Evolutionary conservation across 2,113 vertebrate species (phyloP).

Genomic region (Anthoscopus minutus): DNA sequence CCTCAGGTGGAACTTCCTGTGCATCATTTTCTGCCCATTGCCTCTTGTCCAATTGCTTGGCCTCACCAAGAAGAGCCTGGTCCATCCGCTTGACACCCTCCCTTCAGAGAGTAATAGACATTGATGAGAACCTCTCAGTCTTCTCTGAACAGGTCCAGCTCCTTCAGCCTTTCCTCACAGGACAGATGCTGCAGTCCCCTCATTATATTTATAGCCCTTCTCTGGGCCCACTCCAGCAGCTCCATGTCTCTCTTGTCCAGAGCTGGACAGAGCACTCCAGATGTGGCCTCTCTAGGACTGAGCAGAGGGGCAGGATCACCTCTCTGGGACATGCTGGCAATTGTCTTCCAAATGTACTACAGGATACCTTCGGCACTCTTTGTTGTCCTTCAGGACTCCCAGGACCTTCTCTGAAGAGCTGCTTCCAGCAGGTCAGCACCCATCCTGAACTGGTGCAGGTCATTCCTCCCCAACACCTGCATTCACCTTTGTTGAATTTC

Average conservation of each 20-base stretch:
- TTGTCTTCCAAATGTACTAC: not conserved
- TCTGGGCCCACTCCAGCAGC: not conserved
- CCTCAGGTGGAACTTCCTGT: not conserved
- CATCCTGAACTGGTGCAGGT: not conserved
- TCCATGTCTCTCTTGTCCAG: not conserved
- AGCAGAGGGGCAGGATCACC: not conserved
- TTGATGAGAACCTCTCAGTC: not conserved
- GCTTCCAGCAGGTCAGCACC: not conserved
- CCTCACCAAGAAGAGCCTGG: not conserved
- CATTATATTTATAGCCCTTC: not conserved
- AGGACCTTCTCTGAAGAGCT: not conserved
- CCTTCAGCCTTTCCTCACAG: not conserved
- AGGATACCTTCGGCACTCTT: not conserved
- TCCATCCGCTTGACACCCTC: not conserved
- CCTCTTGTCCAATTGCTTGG: not conserved
- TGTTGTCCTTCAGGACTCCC: too few relatives aligned
- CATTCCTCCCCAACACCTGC: not conserved
- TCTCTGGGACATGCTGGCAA: accelerated
- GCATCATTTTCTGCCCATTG: not conserved
- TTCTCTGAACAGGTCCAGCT: not conserved
- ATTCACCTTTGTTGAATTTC: not conserved
- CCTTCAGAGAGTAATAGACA: not conserved
- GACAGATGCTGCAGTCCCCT: not conserved
- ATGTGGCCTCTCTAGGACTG: not conserved
- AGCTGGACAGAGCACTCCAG: not conserved